phyloP scores from a whole-genome alignment of 1,140 invertebrate species.

The Bilobella aurantiaca region DNA sequence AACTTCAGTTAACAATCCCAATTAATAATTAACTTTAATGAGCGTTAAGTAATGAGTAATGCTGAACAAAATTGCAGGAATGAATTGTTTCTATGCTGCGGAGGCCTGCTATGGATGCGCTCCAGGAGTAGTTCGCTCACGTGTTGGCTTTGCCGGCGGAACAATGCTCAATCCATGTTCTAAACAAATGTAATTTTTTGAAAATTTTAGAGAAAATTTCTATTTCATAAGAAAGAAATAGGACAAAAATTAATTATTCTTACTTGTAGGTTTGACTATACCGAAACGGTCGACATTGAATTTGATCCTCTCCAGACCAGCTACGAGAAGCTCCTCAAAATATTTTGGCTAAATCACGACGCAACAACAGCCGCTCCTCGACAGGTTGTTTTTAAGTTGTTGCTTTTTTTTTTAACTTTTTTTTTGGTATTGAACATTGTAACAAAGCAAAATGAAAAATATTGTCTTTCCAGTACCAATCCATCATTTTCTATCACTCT shows the following conservation, averaged over 20 bases:
- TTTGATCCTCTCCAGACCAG: constrained; percentile 67
- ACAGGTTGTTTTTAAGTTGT: constrained; percentile 49
- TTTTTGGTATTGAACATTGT: too few relatives aligned
- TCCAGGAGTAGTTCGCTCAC: constrained; percentile 72
- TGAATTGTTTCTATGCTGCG: constrained; percentile 96
- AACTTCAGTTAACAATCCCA: background rate
- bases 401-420: constrained; percentile 2
- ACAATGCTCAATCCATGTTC: constrained; percentile 28
- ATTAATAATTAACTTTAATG: background rate
- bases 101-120: constrained; percentile 80
- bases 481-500: constrained; percentile 80
- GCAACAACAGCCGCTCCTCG: constrained; percentile 63
- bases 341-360: constrained; percentile 91
- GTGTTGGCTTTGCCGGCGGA: constrained; percentile 38
- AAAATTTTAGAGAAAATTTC: too few relatives aligned
- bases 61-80: constrained; percentile 37
- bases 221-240: too few relatives aligned
- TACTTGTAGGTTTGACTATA: constrained; percentile 71
- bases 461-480: constrained; percentile 76
- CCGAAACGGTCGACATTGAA: constrained; percentile 83
- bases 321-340: constrained; percentile 62
- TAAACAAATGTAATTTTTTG: constrained; percentile 19
- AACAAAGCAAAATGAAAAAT: too few relatives aligned
- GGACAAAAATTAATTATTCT: background rate
- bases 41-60: background rate